These are phyloP conservation scores for Ceryle rudis DNA, from an alignment of 2,797 vertebrate species.

Conservation along the genomic window DNA sequence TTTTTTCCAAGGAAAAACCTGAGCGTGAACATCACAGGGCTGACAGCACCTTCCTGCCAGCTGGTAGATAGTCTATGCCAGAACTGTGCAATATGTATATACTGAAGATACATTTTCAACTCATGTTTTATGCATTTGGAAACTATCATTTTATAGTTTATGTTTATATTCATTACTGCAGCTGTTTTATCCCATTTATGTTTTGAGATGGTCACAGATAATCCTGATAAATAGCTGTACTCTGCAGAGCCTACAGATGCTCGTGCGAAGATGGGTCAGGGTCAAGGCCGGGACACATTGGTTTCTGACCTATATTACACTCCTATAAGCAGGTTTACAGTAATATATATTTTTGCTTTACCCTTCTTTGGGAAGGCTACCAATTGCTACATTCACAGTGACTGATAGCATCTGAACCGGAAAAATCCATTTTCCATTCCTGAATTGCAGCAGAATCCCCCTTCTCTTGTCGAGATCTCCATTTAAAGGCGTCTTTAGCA, in stretches of 20 bases:
- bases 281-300: not conserved
- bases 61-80: not conserved
- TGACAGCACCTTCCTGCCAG: constrained; percentile 38
- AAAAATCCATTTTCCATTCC: not conserved
- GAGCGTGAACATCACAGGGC: not conserved
- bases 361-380: not conserved
- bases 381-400: not conserved
- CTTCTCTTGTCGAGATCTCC: not conserved
- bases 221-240: constrained; percentile 30
- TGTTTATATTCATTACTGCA: constrained; percentile 31
- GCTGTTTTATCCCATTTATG: constrained; percentile 42
- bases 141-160: not conserved
- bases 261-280: not conserved
- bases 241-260: constrained; percentile 2
- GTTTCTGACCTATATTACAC: constrained; percentile 26
- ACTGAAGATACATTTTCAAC: not conserved
- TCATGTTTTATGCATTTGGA: not conserved
- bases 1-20: not conserved
- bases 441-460: not conserved
- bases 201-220: not conserved
- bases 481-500: not conserved
- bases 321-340: not conserved
- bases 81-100: not conserved
- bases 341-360: not conserved
- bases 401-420: not conserved